A percentile compares a stretch with the other conserved stretches of the same genome.
Conservation (phyloP, 2,888 invertebrate species). For the Mimas tiliae region DNA sequence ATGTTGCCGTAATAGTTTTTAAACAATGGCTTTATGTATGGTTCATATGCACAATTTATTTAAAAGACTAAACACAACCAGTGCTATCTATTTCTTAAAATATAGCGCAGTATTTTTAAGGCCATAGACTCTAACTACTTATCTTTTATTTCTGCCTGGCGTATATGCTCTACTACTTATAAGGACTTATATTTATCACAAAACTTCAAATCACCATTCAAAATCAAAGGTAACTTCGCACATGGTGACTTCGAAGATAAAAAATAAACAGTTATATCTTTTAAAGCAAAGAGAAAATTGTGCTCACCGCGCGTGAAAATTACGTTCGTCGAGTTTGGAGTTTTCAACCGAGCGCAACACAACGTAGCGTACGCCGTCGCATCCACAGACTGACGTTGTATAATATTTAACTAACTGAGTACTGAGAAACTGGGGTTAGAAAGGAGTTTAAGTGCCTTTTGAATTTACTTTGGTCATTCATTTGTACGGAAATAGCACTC, state of each 20-base stretch:
- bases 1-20: too few species aligned
- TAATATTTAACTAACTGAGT: constrained; percentile 46
- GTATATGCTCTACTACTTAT: too few species aligned
- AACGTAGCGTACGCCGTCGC: constrained; percentile 50
- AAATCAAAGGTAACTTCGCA: neutral
- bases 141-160: too few species aligned
- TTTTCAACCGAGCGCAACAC: constrained; percentile 41
- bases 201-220: neutral
- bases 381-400: constrained; percentile 51
- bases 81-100: too few species aligned
- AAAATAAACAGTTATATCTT: neutral
- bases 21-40: too few species aligned
- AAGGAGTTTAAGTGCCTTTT: constrained; percentile 38
- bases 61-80: too few species aligned
- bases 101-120: too few species aligned
- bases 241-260: neutral
- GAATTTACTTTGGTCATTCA: constrained; percentile 10
- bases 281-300: constrained; percentile 52
- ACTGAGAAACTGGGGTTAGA: constrained; percentile 37
- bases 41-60: too few species aligned
- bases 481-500: neutral
- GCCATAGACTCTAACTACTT: too few species aligned
- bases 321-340: constrained; percentile 30
- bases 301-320: constrained; percentile 40
- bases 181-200: neutral